Conservation (phyloP, 2,888 invertebrate genomes). For the Sepiola atlantica region DNA sequence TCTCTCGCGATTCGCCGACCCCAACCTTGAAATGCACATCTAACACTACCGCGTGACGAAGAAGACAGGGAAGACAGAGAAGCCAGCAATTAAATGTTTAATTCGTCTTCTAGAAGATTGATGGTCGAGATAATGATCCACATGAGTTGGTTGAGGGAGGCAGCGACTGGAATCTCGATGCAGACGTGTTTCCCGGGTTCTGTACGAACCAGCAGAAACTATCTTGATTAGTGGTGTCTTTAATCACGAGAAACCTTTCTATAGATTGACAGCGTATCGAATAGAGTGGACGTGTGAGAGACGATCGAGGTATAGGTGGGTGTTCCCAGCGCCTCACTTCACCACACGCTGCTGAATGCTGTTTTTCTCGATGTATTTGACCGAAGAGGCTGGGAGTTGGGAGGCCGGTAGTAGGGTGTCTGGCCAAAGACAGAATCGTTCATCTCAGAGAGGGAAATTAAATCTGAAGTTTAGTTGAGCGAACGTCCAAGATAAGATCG, state of each 20-base stretch:
- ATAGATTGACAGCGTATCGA: not conserved
- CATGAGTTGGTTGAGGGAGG: not conserved
- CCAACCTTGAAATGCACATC: not conserved
- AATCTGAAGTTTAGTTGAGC: not conserved
- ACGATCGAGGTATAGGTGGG: not conserved
- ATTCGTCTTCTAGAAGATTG: not conserved
- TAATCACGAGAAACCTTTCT: not conserved
- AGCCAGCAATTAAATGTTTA: not conserved
- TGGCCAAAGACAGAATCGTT: not conserved
- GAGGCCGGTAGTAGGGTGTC: not conserved
- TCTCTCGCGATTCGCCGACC: not conserved
- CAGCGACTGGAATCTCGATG: not conserved
- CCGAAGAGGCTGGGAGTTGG: not conserved
- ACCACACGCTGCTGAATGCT: not conserved
- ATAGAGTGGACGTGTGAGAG: not conserved
- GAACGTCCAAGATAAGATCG: not conserved
- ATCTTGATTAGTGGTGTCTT: not conserved
- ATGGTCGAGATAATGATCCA: not conserved
- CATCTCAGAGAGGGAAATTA: not conserved
- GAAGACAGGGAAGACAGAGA: not conserved
- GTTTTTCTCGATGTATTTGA: too few relatives aligned
- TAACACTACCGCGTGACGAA: not conserved
- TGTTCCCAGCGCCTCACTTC: not conserved
- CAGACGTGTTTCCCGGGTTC: too few relatives aligned
- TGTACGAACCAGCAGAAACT: too few relatives aligned